Evolutionary conservation across 1,140 invertebrate species (phyloP).

Genomic region (Brachionus asplanchnoidis): DNA sequence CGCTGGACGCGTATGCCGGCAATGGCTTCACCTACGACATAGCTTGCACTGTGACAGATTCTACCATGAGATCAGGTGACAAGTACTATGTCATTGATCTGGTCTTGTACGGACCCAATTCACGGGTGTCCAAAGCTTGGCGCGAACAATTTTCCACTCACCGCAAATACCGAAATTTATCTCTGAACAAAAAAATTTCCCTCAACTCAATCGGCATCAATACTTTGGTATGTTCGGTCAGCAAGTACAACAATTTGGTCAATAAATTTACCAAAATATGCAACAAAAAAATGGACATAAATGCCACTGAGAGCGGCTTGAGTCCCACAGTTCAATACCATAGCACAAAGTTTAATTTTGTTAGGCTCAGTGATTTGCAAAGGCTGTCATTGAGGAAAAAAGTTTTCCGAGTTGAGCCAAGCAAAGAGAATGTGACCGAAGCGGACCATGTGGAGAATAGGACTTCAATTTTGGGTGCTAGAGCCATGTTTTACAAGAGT

Average conservation of each 20-base stretch:
- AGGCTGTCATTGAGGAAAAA: neutral
- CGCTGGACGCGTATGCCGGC: neutral
- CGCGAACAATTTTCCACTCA: slow-evolving; percentile 11
- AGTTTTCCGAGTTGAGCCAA: neutral
- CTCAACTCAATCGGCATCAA: neutral
- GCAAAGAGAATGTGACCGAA: neutral
- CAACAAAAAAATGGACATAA: slow-evolving; percentile 18
- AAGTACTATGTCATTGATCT: slow-evolving; percentile 35
- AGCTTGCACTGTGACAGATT: neutral
- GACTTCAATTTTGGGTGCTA: neutral
- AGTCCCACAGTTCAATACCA: neutral
- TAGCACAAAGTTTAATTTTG: slow-evolving; percentile 1
- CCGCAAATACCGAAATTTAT: neutral
- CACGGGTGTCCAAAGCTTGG: slow-evolving; percentile 19
- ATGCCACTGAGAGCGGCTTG: neutral
- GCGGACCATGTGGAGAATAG: neutral
- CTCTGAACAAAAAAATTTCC: neutral
- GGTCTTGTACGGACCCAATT: slow-evolving; percentile 18
- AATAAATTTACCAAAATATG: slow-evolving; percentile 38
- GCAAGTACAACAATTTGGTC: slow-evolving; percentile 16
- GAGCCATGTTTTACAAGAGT: slow-evolving; percentile 12
- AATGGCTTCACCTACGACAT: neutral
- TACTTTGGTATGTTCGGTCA: slow-evolving; percentile 16
- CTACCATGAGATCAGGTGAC: slow-evolving; percentile 2
- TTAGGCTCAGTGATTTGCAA: neutral